phyloP scores from a whole-genome alignment of 2,888 invertebrate genomes.

The Xylota segnis region DNA sequence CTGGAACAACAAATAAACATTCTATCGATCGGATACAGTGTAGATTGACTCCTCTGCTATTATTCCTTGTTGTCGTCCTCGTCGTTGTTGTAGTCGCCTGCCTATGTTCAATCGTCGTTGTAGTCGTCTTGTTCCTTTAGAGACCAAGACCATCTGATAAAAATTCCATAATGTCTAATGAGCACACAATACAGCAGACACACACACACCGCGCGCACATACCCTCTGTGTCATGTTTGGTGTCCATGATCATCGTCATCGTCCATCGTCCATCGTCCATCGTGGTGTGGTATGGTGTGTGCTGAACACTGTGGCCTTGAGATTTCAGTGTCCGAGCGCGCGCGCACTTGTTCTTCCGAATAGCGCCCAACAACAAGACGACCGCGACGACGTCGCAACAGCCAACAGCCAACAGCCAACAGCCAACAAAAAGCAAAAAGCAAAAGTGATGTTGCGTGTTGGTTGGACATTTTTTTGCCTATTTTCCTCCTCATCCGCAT shows the following conservation, averaged over 20 bases:
- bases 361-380: conserved; percentile 52
- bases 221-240: conserved; percentile 70
- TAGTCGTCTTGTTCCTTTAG: conserved; percentile 23
- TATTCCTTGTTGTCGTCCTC: conserved; percentile 17
- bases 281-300: conserved; percentile 1
- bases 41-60: conserved; percentile 62
- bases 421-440: conserved; percentile 59
- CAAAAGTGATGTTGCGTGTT: conserved; percentile 75
- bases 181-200: conserved; percentile 71
- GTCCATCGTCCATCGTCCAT: conserved; percentile 45
- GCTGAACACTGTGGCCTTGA: conserved; percentile 67
- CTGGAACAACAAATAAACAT: conserved; percentile 35
- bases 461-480: conserved; percentile 63
- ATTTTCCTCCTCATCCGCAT: conserved; percentile 60
- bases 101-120: conserved; percentile 14
- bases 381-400: too few species aligned
- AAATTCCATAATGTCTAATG: conserved; percentile 77
- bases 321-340: conserved; percentile 68
- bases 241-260: conserved; percentile 67
- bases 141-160: conserved; percentile 69
- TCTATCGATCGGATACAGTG: conserved; percentile 51
- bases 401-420: conserved; percentile 6
- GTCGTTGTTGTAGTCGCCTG: conserved; percentile 5
- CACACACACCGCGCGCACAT: too few species aligned
- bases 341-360: conserved; percentile 72